phyloP scores from a whole-genome alignment of 2,888 invertebrate species.

The Limenitis camilla region DNA sequence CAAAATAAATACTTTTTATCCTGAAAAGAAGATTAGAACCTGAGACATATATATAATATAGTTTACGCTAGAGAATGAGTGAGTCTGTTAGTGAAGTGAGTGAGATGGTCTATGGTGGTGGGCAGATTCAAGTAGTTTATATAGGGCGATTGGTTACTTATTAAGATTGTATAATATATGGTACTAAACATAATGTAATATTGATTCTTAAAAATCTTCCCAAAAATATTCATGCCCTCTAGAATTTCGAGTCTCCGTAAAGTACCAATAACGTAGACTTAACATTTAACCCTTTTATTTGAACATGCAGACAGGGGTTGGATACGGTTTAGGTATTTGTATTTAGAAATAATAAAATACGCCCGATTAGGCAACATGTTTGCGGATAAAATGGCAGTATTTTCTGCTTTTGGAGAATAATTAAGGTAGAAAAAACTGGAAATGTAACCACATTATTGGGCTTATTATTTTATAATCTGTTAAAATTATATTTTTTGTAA shows the following conservation, averaged over 20 bases:
- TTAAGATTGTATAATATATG: too few relatives aligned
- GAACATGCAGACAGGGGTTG: constrained; percentile 35
- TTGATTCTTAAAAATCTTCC: constrained; percentile 36
- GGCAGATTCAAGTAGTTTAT: too few relatives aligned
- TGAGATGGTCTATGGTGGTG: too few relatives aligned
- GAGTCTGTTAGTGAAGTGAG: too few relatives aligned
- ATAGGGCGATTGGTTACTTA: too few relatives aligned
- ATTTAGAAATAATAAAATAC: constrained; percentile 43
- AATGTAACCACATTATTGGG: too few relatives aligned
- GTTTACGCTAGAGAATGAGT: too few relatives aligned
- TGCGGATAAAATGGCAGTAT: constrained; percentile 14
- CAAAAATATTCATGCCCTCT: constrained; percentile 38
- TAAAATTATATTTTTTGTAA: too few relatives aligned
- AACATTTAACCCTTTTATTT: constrained; percentile 52
- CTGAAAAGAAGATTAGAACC: too few relatives aligned
- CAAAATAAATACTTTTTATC: too few relatives aligned
- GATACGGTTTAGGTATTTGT: constrained; percentile 36
- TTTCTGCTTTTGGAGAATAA: constrained; percentile 7
- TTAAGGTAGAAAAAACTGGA: constrained; percentile 1
- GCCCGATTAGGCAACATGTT: constrained; percentile 36
- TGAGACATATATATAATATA: too few relatives aligned
- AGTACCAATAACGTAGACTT: constrained; percentile 38
- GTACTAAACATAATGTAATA: background rate
- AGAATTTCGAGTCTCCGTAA: constrained; percentile 40
- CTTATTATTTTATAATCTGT: too few relatives aligned